Conservation (phyloP, 2,797 vertebrate genomes). For the Rhynchonycteris naso region DNA sequence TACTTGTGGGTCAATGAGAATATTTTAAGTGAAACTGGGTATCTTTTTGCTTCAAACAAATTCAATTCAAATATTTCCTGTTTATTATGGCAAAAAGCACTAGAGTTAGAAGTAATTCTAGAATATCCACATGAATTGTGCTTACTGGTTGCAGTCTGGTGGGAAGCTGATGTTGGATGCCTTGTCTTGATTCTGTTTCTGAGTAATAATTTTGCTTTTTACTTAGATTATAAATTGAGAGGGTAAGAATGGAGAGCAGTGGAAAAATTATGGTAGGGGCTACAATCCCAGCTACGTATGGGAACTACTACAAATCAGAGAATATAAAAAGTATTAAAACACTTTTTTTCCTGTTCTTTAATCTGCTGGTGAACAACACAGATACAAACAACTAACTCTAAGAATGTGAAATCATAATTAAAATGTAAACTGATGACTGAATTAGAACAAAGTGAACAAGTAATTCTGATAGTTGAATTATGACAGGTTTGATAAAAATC, state of each 20-base stretch:
- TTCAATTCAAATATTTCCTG: not conserved
- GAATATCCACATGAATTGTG: not conserved
- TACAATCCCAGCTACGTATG: not conserved
- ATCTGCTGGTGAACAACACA: not conserved
- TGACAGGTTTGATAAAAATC: not conserved
- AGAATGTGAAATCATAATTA: not conserved
- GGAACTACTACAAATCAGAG: not conserved
- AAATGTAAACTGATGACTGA: not conserved
- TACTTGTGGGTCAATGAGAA: not conserved
- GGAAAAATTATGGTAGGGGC: not conserved
- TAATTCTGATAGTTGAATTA: not conserved
- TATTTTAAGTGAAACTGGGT: not conserved
- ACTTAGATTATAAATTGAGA: not conserved
- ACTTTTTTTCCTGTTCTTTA: not conserved
- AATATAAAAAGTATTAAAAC: conserved; percentile 7
- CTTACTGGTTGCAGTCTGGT: not conserved
- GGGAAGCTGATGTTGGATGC: not conserved
- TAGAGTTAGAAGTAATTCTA: not conserved
- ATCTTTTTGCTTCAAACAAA: not conserved
- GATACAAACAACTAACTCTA: not conserved
- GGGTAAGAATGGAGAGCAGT: not conserved
- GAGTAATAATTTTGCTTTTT: not conserved
- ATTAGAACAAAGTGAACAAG: not conserved
- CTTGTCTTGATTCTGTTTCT: not conserved
- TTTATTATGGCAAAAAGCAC: not conserved